These are phyloP conservation scores for Platalea minor DNA, from an alignment of 2,797 vertebrate genomes.

Conservation along the genomic window DNA sequence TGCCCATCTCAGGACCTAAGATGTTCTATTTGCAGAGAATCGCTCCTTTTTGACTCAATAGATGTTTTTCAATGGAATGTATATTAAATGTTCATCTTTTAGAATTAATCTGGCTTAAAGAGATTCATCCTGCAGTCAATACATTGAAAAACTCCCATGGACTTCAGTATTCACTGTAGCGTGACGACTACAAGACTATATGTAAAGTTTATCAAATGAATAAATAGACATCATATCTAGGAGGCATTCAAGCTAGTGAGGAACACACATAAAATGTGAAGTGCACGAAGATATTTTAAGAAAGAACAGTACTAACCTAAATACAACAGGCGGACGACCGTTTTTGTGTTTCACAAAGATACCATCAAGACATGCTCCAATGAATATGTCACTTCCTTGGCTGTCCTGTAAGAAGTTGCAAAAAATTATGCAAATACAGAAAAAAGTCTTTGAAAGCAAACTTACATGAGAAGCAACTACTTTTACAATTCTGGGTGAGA, in stretches of 20 bases:
- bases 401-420: slow-evolving; percentile 82
- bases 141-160: neutral
- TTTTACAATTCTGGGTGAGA: neutral
- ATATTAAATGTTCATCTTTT: neutral
- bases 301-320: slow-evolving; percentile 78
- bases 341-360: slow-evolving; percentile 97
- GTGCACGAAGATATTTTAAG: neutral
- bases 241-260: neutral
- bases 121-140: neutral
- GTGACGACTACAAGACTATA: fast-evolving
- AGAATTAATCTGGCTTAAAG: neutral
- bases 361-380: slow-evolving; percentile 94
- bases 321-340: slow-evolving; percentile 86
- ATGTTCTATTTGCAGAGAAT: neutral
- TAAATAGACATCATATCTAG: neutral
- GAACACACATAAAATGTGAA: neutral
- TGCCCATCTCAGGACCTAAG: neutral
- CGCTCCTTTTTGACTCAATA: neutral
- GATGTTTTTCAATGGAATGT: neutral
- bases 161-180: neutral
- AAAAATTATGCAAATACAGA: neutral
- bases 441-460: neutral
- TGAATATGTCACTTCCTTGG: slow-evolving; percentile 89
- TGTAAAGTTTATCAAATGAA: neutral
- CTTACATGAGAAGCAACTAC: neutral